A percentile compares a stretch with the other conserved stretches of the same genome.
Conservation (phyloP, 64 coral and sea anemone species). For the Pocillopora damicornis region DNA sequence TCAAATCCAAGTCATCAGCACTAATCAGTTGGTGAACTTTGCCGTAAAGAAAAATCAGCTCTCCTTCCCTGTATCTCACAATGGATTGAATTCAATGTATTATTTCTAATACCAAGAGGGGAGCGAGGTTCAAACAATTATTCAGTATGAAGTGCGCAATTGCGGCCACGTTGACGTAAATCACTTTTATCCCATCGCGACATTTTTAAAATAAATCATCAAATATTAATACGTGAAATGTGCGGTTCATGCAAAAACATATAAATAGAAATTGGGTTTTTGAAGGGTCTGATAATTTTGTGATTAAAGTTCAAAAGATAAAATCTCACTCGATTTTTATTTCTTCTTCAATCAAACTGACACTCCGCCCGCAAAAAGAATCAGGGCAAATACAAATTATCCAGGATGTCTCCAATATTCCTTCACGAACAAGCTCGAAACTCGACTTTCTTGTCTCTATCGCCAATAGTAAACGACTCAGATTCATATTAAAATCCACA, state of each 20-base stretch:
- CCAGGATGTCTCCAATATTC: too few species aligned
- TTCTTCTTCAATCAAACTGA: neutral
- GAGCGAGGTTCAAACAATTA: neutral
- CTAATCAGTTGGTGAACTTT: too few species aligned
- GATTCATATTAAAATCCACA: too few species aligned
- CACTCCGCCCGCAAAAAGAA: neutral
- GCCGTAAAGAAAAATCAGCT: too few species aligned
- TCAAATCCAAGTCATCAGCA: too few species aligned
- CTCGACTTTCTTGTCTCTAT: too few species aligned
- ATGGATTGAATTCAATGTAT: neutral
- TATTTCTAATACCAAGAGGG: neutral
- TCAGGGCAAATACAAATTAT: too few species aligned
- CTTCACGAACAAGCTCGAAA: too few species aligned
- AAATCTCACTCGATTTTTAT: neutral
- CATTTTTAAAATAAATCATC: neutral
- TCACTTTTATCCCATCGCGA: neutral
- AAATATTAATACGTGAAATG: constrained; percentile 9
- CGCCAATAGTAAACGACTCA: too few species aligned
- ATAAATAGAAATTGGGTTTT: neutral
- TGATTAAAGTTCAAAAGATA: constrained; percentile 9
- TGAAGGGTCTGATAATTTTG: neutral
- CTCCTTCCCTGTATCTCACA: neutral
- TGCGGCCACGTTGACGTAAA: neutral
- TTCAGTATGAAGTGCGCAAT: neutral
- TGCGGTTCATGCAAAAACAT: neutral